A percentile compares a stretch with the other conserved stretches of the same genome.
phyloP scores from a whole-genome alignment of 2,113 vertebrate species.

The Oryzias javanicus region DNA sequence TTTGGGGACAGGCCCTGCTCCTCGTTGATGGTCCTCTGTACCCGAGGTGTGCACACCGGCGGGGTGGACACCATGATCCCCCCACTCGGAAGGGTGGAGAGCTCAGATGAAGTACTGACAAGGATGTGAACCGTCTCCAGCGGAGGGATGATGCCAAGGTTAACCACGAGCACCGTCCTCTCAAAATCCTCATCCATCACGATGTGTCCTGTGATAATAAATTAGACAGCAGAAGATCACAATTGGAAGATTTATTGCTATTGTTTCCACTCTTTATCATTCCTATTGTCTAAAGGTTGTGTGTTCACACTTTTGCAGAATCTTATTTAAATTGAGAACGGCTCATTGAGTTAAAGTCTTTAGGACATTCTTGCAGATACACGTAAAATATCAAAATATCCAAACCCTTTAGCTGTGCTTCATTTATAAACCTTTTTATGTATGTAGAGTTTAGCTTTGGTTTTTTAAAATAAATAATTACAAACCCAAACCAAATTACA shows the following conservation, averaged over 20 bases:
- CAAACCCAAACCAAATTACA: too few relatives aligned
- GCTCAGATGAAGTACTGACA: constrained; percentile 94
- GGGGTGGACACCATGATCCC: constrained; percentile 86
- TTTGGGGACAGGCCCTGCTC: constrained; percentile 74
- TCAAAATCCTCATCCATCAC: constrained; percentile 91
- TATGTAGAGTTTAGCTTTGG: too few relatives aligned
- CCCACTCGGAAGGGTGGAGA: constrained; percentile 85
- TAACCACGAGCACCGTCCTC: constrained; percentile 86
- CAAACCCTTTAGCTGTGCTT: not conserved
- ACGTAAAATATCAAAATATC: not conserved
- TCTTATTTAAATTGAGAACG: not conserved
- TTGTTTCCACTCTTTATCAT: too few relatives aligned
- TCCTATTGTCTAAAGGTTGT: too few relatives aligned
- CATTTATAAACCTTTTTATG: not conserved
- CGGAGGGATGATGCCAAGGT: constrained; percentile 85
- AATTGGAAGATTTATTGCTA: not conserved
- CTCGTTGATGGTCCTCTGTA: constrained; percentile 81
- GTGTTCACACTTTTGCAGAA: not conserved
- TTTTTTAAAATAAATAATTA: too few relatives aligned
- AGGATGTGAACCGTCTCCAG: constrained; percentile 87
- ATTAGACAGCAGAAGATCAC: not conserved
- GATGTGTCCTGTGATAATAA: constrained; percentile 75
- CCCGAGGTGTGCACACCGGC: constrained; percentile 83
- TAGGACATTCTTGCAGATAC: not conserved
- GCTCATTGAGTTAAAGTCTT: not conserved